Conservation (phyloP, 2,113 vertebrate genomes). For the Saccopteryx leptura region DNA sequence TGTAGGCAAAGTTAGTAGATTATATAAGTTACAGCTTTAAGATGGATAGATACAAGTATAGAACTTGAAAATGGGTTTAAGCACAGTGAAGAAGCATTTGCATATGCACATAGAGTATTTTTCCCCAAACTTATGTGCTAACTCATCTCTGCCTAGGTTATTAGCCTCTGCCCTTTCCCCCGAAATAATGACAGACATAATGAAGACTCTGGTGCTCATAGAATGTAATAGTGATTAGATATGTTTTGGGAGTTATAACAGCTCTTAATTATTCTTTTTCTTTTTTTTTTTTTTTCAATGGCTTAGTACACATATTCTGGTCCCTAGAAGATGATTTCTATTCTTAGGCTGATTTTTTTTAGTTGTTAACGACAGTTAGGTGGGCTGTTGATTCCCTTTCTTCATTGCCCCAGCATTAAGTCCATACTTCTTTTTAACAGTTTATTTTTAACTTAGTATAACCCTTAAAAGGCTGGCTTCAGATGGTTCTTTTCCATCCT, state of each 20-base stretch:
- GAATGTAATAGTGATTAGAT: no score
- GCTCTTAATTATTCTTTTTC: background rate
- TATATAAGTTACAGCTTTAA: background rate
- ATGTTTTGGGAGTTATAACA: background rate
- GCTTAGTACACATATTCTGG: background rate
- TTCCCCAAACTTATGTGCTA: background rate
- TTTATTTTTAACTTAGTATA: background rate
- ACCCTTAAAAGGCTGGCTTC: background rate
- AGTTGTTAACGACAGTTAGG: background rate
- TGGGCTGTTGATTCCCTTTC: background rate
- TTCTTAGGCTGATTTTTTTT: background rate
- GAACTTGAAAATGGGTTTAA: background rate
- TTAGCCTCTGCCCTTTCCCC: background rate
- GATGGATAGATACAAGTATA: no score
- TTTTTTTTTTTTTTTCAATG: background rate
- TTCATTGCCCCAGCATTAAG: background rate
- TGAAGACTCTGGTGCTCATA: background rate
- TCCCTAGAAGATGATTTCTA: background rate
- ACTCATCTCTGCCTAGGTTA: background rate
- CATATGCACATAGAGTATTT: background rate
- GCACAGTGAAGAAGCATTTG: background rate
- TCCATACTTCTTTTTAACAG: background rate
- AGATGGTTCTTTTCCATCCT: background rate
- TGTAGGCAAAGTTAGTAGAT: background rate
- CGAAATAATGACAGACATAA: background rate